phyloP scores from a whole-genome alignment of 2,113 vertebrate genomes.

The Girardinichthys multiradiatus region DNA sequence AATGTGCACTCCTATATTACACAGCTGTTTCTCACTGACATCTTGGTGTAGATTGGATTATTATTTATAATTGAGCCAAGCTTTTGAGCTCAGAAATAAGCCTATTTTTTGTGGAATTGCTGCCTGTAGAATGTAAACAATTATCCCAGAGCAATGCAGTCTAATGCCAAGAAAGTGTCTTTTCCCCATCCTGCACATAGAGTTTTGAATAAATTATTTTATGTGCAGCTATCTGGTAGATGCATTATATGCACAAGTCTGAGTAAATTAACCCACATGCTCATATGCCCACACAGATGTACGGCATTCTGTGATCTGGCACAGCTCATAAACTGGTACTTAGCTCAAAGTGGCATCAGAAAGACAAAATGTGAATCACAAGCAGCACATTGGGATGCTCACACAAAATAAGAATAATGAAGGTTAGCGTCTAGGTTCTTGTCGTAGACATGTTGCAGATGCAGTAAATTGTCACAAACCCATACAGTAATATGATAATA shows the following conservation, averaged over 20 bases:
- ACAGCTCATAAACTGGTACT: conserved; percentile 18
- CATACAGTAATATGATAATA: neutral
- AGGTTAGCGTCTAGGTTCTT: neutral
- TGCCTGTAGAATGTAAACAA: conserved; percentile 10
- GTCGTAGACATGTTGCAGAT: neutral
- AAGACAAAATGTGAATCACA: conserved; percentile 6
- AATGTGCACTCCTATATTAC: neutral
- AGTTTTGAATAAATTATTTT: conserved; percentile 20
- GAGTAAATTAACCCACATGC: conserved; percentile 12
- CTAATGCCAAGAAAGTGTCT: conserved; percentile 13
- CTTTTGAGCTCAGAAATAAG: conserved; percentile 8
- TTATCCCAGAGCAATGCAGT: conserved; percentile 13
- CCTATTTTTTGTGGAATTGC: neutral
- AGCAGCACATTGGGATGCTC: conserved; percentile 1
- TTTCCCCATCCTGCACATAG: neutral
- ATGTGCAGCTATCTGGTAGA: conserved; percentile 14
- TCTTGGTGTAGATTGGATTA: neutral
- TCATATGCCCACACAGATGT: conserved; percentile 4
- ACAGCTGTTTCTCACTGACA: neutral
- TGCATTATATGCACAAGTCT: conserved; percentile 16
- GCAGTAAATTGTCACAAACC: neutral
- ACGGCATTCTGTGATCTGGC: neutral
- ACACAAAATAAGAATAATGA: neutral
- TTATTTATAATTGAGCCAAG: conserved; percentile 5
- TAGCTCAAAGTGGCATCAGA: conserved; percentile 13